Base-by-base conservation (phyloP, 2,113 vertebrate species). In the Zootoca vivipara region DNA sequence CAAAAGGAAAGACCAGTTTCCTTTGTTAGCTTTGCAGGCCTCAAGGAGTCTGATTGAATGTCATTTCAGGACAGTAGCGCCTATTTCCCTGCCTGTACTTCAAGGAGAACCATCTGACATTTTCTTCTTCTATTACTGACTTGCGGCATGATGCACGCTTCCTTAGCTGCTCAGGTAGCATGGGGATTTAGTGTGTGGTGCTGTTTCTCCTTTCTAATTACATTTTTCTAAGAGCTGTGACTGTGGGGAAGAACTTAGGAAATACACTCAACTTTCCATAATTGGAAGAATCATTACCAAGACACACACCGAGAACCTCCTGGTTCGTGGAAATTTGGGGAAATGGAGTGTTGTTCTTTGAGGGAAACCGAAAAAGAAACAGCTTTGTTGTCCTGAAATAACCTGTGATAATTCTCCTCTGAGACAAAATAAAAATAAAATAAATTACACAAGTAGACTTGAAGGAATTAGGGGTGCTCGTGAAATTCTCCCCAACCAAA, bases 91-190 rank as follows among this genome's bases (percentile, higher is more conserved):
- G 62, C 40, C 69, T 69, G 33, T 28, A 78, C 73, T n/a, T 69
- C 40, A 67, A 78, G 24, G 80, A 69, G 83, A 88, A 52, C 81
- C 16, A 77, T 56, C 73, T 88, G 81, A 83, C 42, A 88, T 83
- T 88, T 88, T 83, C 81, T 62, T 77, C 26, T 88, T 83, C 64
- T 77, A 78, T 77, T 88, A 30, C 81, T 67, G 73, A 69, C 87
- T 78, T 83, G 52, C 26, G 26, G 73, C 67, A 88, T 52, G 73
- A 78, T 69, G 62, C 81, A 88, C 33, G 81, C 81, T 77, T 88
- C 81, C 87, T 88, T 83, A 78, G 42, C 62, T 83, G 62, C 62
- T 83, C 87, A 88, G 81, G 87, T 78, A 88, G 81, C 87, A 83
- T 83, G 81, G 64, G 87, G 81, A 83, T 83, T 88, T 88, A 88